Conservation (phyloP, 2,888 invertebrate species). For the Creontiades dilutus region DNA sequence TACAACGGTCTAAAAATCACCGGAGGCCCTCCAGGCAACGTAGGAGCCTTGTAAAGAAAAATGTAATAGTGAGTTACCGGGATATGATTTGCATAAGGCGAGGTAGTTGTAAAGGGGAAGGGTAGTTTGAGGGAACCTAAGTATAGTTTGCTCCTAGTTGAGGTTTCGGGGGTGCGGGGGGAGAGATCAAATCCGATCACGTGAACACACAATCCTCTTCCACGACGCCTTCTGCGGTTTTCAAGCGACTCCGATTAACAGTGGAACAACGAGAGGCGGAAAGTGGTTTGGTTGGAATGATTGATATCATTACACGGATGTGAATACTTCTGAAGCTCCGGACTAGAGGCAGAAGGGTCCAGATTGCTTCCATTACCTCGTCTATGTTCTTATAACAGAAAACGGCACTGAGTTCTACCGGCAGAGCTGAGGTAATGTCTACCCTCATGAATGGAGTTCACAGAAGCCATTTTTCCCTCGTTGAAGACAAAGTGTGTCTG, state of each 20-base stretch:
- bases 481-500: too few relatives aligned
- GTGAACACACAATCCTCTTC: slow-evolving; percentile 54
- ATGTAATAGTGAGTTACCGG: slow-evolving; percentile 62
- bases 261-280: neutral
- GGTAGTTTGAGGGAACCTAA: neutral
- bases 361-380: slow-evolving; percentile 2
- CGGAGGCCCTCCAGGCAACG: neutral
- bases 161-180: neutral
- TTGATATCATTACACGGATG: slow-evolving; percentile 56
- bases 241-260: slow-evolving; percentile 24
- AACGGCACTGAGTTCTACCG: too few relatives aligned
- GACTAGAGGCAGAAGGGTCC: neutral
- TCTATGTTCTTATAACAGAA: too few relatives aligned
- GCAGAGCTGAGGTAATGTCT: too few relatives aligned
- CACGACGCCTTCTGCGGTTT: slow-evolving; percentile 38
- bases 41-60: slow-evolving; percentile 35
- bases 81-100: slow-evolving; percentile 60
- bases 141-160: slow-evolving; percentile 55
- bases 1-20: slow-evolving; percentile 31
- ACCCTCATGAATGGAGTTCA: too few relatives aligned
- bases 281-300: slow-evolving; percentile 40
- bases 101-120: neutral
- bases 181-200: neutral
- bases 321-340: slow-evolving; percentile 16
- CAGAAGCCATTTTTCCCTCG: too few relatives aligned